Conservation (phyloP, 2,113 vertebrate genomes). For the Ammodramus savannarum region DNA sequence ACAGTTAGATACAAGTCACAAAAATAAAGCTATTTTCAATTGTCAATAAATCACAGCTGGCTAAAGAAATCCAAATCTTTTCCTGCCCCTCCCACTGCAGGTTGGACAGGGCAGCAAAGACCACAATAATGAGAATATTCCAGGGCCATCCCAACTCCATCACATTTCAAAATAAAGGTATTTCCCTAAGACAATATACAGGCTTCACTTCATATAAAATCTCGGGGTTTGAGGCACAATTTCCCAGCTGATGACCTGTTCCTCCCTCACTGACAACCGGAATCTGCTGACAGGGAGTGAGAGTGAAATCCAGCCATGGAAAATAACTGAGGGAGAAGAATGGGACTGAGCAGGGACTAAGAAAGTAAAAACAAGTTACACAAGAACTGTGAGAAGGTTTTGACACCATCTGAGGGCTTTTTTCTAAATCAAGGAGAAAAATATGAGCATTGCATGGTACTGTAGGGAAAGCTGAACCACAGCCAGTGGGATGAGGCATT, state of each 20-base stretch:
- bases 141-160: not conserved
- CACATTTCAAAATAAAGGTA: rapidly evolving
- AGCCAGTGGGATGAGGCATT: not conserved
- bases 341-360: not conserved
- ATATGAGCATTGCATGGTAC: not conserved
- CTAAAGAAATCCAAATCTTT: not conserved
- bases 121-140: rapidly evolving
- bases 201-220: not conserved
- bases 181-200: not conserved
- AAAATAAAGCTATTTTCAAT: not conserved
- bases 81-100: not conserved
- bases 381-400: not conserved
- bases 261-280: not conserved
- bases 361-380: not conserved
- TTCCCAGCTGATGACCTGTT: not conserved
- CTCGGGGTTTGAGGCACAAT: not conserved
- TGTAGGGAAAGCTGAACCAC: not conserved
- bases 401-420: not conserved
- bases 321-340: not conserved
- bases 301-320: not conserved
- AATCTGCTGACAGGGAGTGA: not conserved
- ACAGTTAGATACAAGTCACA: rapidly evolving
- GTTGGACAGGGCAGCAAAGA: not conserved
- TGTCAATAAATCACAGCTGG: not conserved
- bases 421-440: not conserved